phyloP scores from a whole-genome alignment of 2,797 vertebrate species.

The Peromyscus nudipes region DNA sequence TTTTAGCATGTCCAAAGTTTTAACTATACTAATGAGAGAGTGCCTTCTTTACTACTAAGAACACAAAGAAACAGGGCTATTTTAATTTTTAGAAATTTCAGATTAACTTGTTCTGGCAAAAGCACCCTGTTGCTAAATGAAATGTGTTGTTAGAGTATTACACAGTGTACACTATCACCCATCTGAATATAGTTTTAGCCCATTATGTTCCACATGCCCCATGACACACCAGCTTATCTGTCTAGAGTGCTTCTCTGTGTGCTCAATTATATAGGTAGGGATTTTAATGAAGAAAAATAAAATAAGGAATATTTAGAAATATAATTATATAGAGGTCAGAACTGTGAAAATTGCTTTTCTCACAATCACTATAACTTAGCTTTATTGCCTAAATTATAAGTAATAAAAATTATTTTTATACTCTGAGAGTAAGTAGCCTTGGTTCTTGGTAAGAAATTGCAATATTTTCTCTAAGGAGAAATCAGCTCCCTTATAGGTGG shows the following conservation, averaged over 20 bases:
- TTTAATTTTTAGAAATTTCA: slow-evolving; percentile 57
- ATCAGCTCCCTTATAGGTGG: slow-evolving; percentile 18
- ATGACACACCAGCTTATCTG: slow-evolving; percentile 54
- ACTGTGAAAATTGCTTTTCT: slow-evolving; percentile 77
- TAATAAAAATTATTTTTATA: slow-evolving; percentile 76
- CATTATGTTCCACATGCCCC: slow-evolving; percentile 47
- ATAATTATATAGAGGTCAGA: slow-evolving; percentile 75
- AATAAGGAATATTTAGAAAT: slow-evolving; percentile 78
- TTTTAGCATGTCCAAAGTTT: background rate
- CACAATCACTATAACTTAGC: slow-evolving; percentile 70
- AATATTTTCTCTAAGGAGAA: slow-evolving; percentile 64
- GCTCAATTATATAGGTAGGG: slow-evolving; percentile 65
- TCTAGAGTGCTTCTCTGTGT: slow-evolving; percentile 64
- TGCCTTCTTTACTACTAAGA: slow-evolving; percentile 22
- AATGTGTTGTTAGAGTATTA: slow-evolving; percentile 41
- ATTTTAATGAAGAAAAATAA: slow-evolving; percentile 80
- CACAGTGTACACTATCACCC: background rate
- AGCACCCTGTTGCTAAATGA: slow-evolving; percentile 45
- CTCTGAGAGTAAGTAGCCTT: slow-evolving; percentile 55
- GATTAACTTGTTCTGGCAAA: slow-evolving; percentile 44
- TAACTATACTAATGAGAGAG: background rate
- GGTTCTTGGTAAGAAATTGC: slow-evolving; percentile 51
- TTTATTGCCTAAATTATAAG: slow-evolving; percentile 74
- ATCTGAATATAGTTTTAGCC: slow-evolving; percentile 55
- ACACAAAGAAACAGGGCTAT: slow-evolving; percentile 15